A percentile compares a stretch with the other conserved stretches of the same genome.
Evolutionary conservation across 2,113 vertebrate genomes (phyloP).

Genomic region (Myiopsitta monachus): DNA sequence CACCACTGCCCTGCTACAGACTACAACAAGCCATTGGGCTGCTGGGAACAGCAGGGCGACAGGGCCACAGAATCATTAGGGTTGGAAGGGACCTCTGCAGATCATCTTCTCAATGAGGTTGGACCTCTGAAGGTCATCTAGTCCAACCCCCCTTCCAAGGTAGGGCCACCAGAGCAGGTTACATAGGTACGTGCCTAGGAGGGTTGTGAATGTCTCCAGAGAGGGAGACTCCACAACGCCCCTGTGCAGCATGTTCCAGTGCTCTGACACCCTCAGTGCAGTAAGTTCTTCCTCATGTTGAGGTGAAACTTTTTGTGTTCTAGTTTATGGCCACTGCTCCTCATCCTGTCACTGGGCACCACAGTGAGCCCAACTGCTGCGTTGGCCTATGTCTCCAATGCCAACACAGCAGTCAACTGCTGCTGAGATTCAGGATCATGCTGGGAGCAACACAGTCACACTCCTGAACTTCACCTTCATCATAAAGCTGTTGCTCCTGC

Average conservation of each 20-base stretch:
- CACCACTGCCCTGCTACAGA: not conserved
- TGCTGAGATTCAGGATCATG: not conserved
- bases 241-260: not conserved
- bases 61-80: not conserved
- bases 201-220: not conserved
- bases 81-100: not conserved
- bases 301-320: not conserved
- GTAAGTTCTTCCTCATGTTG: not conserved
- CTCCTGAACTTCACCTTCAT: not conserved
- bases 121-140: not conserved
- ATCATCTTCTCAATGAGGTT: not conserved
- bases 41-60: not conserved
- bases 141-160: not conserved
- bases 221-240: not conserved
- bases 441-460: not conserved
- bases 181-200: not conserved
- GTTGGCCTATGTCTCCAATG: fast-evolving
- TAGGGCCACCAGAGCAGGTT: not conserved
- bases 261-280: not conserved
- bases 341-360: not conserved
- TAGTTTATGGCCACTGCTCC: not conserved
- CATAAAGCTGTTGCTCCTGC: not conserved
- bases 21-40: not conserved
- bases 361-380: not conserved
- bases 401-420: fast-evolving